Evolutionary conservation across 53 echinoderm and acorn worm species (phyloP).

Genomic region (Holothuria scabra): DNA sequence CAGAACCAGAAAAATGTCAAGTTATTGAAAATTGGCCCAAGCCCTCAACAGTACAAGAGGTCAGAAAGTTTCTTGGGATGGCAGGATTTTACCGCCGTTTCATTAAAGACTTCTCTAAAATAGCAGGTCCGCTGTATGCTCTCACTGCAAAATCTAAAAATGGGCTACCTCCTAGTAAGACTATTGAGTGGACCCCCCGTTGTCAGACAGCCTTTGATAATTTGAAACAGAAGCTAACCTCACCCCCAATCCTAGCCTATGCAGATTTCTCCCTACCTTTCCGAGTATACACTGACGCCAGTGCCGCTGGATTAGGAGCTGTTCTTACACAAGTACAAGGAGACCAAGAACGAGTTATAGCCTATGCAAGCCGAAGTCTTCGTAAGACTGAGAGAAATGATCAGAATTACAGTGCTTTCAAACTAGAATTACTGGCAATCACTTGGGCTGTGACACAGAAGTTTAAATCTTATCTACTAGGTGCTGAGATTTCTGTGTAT

Average conservation of each 20-base stretch:
- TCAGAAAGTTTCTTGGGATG: conserved; percentile 63
- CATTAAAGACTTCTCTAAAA: conserved; percentile 45
- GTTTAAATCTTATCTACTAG: conserved; percentile 60
- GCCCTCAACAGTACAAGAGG: conserved; percentile 53
- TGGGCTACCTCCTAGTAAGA: too few relatives aligned
- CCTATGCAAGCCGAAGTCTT: conserved; percentile 52
- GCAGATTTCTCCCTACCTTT: too few relatives aligned
- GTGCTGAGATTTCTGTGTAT: conserved; percentile 16
- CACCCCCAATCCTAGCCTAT: too few relatives aligned
- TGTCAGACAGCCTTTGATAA: too few relatives aligned
- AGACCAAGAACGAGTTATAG: too few relatives aligned
- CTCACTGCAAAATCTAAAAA: too few relatives aligned
- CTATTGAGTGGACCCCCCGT: too few relatives aligned
- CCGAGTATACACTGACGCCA: too few relatives aligned
- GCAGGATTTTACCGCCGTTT: conserved; percentile 72
- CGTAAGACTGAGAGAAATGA: conserved; percentile 43
- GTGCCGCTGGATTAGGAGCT: too few relatives aligned
- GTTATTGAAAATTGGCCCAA: conserved; percentile 56
- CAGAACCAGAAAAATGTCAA: too few relatives aligned
- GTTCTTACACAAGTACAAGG: too few relatives aligned
- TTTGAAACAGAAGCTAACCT: too few relatives aligned
- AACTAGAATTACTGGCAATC: conserved; percentile 45
- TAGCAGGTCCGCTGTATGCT: conserved; percentile 60
- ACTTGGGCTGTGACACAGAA: conserved; percentile 62
- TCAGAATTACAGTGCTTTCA: conserved; percentile 61